A percentile compares a stretch with the other conserved stretches of the same genome.
These are phyloP conservation scores for Rhinella marina DNA, from an alignment of 2,797 vertebrate species.

Conservation along the genomic window DNA sequence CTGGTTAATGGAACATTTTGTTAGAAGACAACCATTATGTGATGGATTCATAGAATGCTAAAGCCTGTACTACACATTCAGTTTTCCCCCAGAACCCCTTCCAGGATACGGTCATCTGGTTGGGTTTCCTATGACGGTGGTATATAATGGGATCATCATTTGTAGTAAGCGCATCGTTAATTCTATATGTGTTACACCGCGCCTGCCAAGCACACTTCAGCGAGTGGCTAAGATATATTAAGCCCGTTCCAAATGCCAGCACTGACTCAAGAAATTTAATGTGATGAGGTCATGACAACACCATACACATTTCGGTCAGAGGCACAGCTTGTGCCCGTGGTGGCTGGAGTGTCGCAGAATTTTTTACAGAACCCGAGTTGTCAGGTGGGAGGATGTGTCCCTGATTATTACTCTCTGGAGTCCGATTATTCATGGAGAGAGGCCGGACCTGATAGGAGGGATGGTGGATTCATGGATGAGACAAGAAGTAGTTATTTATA, in stretches of 20 bases:
- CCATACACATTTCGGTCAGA: background rate
- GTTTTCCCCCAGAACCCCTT: too few relatives aligned
- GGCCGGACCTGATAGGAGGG: constrained; percentile 15
- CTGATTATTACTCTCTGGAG: constrained; percentile 21
- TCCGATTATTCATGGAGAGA: constrained; percentile 35
- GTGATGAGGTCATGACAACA: constrained; percentile 33
- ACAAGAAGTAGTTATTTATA: constrained; percentile 57
- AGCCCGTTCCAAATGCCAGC: background rate
- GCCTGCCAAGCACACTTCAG: constrained; percentile 32
- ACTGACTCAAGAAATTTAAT: constrained; percentile 15
- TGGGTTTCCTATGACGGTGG: background rate
- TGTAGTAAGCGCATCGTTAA: constrained; percentile 22
- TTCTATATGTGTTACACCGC: background rate
- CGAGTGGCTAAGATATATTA: constrained; percentile 21
- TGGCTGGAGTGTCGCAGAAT: constrained; percentile 11
- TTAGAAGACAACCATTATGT: background rate
- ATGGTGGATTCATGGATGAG: constrained; percentile 36
- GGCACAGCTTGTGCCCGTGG: background rate
- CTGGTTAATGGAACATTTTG: background rate
- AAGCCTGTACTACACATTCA: background rate
- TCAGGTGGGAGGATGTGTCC: background rate
- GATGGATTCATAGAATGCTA: background rate
- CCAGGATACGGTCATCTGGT: background rate
- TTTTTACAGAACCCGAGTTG: constrained; percentile 1
- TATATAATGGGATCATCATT: constrained; percentile 21